These are phyloP conservation scores for Rhabdophis nuchalis DNA, from an alignment of 2,797 vertebrate genomes.

Conservation along the genomic window DNA sequence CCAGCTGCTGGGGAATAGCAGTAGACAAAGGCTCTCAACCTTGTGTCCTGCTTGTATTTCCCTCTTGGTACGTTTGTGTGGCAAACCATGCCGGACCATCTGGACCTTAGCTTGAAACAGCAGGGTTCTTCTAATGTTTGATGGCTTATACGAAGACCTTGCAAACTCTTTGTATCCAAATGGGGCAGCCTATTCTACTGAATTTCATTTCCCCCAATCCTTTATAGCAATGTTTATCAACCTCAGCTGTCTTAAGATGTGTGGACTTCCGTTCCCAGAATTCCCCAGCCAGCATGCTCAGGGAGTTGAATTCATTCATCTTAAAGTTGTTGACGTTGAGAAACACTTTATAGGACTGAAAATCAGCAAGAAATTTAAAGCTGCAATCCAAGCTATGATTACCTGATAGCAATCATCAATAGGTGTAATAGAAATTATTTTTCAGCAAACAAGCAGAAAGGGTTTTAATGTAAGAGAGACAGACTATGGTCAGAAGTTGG, in stretches of 20 bases:
- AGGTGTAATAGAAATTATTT: not conserved
- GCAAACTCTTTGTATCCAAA: not conserved
- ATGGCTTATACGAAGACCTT: not conserved
- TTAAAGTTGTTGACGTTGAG: not conserved
- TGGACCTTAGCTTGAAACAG: not conserved
- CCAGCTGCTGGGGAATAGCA: not conserved
- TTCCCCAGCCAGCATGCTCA: not conserved
- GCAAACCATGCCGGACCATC: not conserved
- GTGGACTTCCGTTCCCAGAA: not conserved
- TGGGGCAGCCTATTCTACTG: not conserved
- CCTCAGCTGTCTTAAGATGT: not conserved
- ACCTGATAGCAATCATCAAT: not conserved
- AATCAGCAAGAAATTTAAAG: conserved; percentile 32
- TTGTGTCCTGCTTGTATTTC: not conserved
- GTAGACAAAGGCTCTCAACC: not conserved
- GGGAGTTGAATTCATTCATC: not conserved
- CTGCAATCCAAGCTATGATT: not conserved
- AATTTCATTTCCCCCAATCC: not conserved
- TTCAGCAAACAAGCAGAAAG: not conserved
- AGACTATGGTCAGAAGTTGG: conserved; percentile 10
- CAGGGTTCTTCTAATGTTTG: not conserved
- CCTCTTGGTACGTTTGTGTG: not conserved
- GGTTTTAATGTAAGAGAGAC: not conserved
- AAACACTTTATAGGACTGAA: not conserved
- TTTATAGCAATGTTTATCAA: not conserved